Evolutionary conservation across 2,113 vertebrate species (phyloP).

Genomic region (Nothocercus nigrocapillus): DNA sequence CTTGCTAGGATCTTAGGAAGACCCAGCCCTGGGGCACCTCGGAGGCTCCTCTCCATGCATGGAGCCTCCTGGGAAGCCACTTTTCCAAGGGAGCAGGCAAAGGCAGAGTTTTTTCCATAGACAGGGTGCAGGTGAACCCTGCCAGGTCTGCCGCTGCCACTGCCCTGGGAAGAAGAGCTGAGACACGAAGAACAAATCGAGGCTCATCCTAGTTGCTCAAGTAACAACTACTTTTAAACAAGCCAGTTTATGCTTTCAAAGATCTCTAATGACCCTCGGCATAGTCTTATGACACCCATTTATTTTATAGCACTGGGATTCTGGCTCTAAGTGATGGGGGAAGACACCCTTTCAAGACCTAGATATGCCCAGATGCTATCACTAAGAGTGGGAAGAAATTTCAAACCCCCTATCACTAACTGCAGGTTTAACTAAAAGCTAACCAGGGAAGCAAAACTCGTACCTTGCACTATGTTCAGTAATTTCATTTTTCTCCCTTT

Average conservation of each 20-base stretch:
- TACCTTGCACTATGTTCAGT: neutral
- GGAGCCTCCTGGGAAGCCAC: neutral
- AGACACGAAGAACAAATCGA: neutral
- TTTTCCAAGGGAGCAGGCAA: neutral
- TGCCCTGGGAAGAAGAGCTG: neutral
- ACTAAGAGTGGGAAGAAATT: neutral
- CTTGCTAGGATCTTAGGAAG: accelerated
- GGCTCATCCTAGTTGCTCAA: neutral
- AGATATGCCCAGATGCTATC: neutral
- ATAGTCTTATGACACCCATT: neutral
- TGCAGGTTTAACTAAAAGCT: neutral
- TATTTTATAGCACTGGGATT: neutral
- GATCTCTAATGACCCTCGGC: neutral
- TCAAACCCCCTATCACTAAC: neutral
- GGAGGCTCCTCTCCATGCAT: neutral
- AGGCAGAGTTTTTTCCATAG: no score
- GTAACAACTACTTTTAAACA: neutral
- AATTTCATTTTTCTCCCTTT: neutral
- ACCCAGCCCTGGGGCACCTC: no score
- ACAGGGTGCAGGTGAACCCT: neutral
- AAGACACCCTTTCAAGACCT: neutral
- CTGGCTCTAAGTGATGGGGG: neutral
- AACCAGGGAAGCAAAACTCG: neutral
- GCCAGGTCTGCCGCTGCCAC: neutral
- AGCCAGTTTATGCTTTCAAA: neutral